phyloP scores from a whole-genome alignment of 2,113 vertebrate genomes.

The Ibidorhyncha struthersii region DNA sequence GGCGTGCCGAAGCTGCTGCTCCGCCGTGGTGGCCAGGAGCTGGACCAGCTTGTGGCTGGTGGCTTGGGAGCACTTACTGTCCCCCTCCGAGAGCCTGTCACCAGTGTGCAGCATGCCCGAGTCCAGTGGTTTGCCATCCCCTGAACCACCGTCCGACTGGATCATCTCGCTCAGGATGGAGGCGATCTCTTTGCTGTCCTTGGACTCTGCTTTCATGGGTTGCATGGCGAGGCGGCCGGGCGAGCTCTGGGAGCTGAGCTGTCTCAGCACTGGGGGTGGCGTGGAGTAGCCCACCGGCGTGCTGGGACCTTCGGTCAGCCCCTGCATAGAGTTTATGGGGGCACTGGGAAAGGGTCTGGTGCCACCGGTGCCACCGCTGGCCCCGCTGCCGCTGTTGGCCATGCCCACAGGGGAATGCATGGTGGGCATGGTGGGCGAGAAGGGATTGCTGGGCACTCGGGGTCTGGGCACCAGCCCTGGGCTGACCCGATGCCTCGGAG shows the following conservation, averaged over 20 bases:
- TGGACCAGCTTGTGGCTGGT: conserved; percentile 84
- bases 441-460: conserved; percentile 83
- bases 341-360: conserved; percentile 78
- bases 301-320: conserved; percentile 72
- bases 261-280: conserved; percentile 78
- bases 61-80: conserved; percentile 75
- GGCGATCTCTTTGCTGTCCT: conserved; percentile 77
- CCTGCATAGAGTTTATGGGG: conserved; percentile 69
- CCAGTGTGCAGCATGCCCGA: conserved; percentile 39
- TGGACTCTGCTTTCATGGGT: conserved; percentile 78
- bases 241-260: conserved; percentile 78
- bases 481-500: conserved; percentile 85
- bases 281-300: conserved; percentile 78
- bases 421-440: conserved; percentile 85
- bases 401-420: conserved; percentile 85
- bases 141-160: conserved; percentile 55
- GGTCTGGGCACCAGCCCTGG: conserved; percentile 84
- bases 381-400: conserved; percentile 40
- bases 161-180: conserved; percentile 78
- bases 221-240: conserved; percentile 73
- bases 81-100: conserved; percentile 70
- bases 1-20: conserved; percentile 72
- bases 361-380: conserved; percentile 19
- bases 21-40: conserved; percentile 81
- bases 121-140: conserved; percentile 69